Conservation (phyloP, 2,113 vertebrate species). For the Butastur rufipennis region DNA sequence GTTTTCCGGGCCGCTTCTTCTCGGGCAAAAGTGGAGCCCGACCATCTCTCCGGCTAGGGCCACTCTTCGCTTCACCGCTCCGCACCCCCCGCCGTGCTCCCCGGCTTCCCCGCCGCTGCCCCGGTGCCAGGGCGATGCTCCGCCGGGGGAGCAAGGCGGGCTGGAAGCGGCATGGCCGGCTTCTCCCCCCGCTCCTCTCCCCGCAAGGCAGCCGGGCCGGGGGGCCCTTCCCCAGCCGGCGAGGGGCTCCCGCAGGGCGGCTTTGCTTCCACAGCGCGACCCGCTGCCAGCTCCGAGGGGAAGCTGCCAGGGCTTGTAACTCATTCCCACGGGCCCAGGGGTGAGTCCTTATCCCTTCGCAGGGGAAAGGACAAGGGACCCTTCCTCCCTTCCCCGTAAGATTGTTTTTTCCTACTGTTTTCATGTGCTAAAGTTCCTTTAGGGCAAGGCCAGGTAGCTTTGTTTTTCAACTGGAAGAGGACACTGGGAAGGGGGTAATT, state of each 20-base stretch:
- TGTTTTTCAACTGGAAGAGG: not conserved
- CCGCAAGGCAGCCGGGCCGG: not conserved
- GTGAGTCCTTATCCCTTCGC: not conserved
- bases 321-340: not conserved
- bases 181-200: not conserved
- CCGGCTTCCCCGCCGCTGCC: not conserved
- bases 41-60: accelerated
- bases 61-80: accelerated
- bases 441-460: not conserved
- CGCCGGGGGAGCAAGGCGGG: not conserved
- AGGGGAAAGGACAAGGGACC: not conserved
- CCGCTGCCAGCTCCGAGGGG: not conserved
- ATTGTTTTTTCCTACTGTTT: not conserved
- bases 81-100: not conserved
- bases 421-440: not conserved
- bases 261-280: not conserved
- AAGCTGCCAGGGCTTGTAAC: not conserved
- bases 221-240: not conserved
- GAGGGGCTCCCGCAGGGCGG: not conserved
- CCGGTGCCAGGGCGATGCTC: not conserved
- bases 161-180: not conserved
- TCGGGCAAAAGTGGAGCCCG: not conserved
- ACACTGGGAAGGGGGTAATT: not conserved
- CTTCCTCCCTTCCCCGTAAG: too few relatives aligned
- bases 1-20: not conserved